A percentile compares a stretch with the other conserved stretches of the same genome.
These are phyloP conservation scores for Ceramica pisi DNA, from an alignment of 2,888 invertebrate genomes.

Conservation along the genomic window DNA sequence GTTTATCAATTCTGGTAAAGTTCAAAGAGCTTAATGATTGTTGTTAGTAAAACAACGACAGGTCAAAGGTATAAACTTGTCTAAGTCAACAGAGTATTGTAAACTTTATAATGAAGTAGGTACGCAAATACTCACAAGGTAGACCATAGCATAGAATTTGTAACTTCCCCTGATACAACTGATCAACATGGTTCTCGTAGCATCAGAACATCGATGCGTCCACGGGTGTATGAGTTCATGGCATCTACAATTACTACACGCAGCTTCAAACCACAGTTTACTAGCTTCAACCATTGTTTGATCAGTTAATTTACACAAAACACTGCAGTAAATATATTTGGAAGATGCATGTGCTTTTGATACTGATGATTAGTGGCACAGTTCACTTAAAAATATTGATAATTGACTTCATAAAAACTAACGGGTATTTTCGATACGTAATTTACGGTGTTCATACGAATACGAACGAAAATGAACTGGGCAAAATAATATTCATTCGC, in stretches of 20 bases:
- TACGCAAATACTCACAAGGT: conserved; percentile 82
- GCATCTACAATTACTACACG: conserved; percentile 80
- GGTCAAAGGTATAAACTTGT: background rate
- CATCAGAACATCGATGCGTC: conserved; percentile 85
- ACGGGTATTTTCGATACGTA: conserved; percentile 15
- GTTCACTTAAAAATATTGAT: conserved; percentile 28
- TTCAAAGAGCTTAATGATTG: conserved; percentile 25
- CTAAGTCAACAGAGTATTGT: background rate
- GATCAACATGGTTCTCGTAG: conserved; percentile 83
- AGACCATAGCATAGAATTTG: conserved; percentile 89
- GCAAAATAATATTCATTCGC: conserved; percentile 14
- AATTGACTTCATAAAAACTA: conserved; percentile 25
- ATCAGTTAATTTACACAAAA: background rate
- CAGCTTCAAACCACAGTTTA: conserved; percentile 86
- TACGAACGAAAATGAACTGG: conserved; percentile 11
- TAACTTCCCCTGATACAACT: conserved; percentile 87
- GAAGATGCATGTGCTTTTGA: conserved; percentile 22
- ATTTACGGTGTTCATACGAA: conserved; percentile 6
- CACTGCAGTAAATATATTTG: conserved; percentile 13
- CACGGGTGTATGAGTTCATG: conserved; percentile 88
- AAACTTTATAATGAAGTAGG: background rate
- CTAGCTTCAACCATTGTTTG: conserved; percentile 88
- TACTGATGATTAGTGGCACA: conserved; percentile 3
- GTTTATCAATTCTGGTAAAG: conserved; percentile 7
- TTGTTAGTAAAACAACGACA: background rate